Evolutionary conservation across 2,888 invertebrate species (phyloP).

Genomic region (Hyalella azteca): DNA sequence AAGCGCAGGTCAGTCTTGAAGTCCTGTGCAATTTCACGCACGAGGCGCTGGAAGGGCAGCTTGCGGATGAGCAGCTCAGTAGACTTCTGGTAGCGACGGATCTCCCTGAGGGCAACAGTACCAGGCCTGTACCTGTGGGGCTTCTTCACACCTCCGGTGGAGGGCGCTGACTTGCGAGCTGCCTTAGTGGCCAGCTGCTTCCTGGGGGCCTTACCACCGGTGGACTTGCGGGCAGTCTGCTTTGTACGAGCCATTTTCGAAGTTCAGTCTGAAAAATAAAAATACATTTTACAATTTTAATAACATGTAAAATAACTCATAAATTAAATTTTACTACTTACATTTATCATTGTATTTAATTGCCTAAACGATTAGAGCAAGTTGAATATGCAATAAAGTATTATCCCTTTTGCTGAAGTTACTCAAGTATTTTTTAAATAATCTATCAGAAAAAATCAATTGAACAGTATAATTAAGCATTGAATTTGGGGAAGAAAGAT

Average conservation of each 20-base stretch:
- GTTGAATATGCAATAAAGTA: not conserved
- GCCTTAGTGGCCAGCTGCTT: conserved; percentile 70
- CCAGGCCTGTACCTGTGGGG: conserved; percentile 39
- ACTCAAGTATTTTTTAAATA: not conserved
- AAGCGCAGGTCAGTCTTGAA: conserved; percentile 96
- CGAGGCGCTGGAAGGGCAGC: conserved; percentile 85
- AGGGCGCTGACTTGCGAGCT: conserved; percentile 91
- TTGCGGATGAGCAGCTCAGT: conserved; percentile 68
- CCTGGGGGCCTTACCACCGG: conserved; percentile 92
- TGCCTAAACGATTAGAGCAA: not conserved
- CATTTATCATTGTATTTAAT: not conserved
- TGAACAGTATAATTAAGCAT: too few species aligned
- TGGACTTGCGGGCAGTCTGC: too few species aligned
- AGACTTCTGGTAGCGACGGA: conserved; percentile 94
- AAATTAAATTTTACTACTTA: not conserved
- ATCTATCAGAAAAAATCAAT: too few species aligned
- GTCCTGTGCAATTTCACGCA: conserved; percentile 72
- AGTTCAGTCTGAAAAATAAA: not conserved
- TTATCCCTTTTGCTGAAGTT: not conserved
- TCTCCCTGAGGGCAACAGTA: conserved; percentile 94
- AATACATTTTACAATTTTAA: conserved; percentile 57
- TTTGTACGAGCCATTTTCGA: conserved; percentile 91
- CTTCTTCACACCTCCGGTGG: conserved; percentile 76
- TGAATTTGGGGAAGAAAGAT: too few species aligned
- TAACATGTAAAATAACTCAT: not conserved